Percentiles rank a stretch among this genome's conserved stretches.
Conservation (phyloP, 1,140 invertebrate genomes). For the Sminthurinus signatus region DNA sequence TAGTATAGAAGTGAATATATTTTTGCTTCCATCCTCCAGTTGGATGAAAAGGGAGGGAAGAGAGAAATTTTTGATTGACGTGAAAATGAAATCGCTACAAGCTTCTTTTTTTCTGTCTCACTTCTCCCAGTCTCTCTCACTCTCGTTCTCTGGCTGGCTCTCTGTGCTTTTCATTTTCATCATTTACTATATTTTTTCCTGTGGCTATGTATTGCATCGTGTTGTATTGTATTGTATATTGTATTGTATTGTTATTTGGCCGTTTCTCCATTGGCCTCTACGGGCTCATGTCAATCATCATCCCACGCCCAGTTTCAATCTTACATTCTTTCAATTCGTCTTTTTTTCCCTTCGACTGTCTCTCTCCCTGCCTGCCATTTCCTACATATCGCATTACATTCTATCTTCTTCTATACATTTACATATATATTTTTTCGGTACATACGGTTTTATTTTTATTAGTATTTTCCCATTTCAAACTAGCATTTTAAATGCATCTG, state of each 20-base stretch:
- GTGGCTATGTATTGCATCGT: not conserved
- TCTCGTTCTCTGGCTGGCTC: not conserved
- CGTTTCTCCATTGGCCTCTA: slow-evolving; percentile 25
- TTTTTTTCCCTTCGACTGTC: too few species aligned
- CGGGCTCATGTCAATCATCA: slow-evolving; percentile 34
- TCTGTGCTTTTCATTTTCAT: not conserved
- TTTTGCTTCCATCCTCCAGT: not conserved
- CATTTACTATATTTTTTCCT: slow-evolving; percentile 16
- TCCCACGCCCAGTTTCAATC: slow-evolving; percentile 34
- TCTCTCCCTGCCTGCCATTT: too few species aligned
- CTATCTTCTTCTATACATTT: too few species aligned
- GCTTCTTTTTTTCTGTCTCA: not conserved
- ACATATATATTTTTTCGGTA: too few species aligned
- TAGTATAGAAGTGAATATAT: too few species aligned
- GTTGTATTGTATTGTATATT: too few species aligned
- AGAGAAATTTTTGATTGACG: slow-evolving; percentile 32
- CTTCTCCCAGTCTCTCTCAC: too few species aligned
- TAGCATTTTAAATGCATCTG: too few species aligned
- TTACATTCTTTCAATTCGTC: slow-evolving; percentile 22
- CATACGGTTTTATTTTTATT: too few species aligned
- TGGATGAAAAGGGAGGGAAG: slow-evolving; percentile 19
- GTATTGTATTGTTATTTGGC: slow-evolving; percentile 20
- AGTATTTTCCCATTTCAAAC: not conserved
- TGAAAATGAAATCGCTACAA: slow-evolving; percentile 24
- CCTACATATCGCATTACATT: too few species aligned